phyloP scores from a whole-genome alignment of 2,797 vertebrate genomes.

The Antennarius maculatus region DNA sequence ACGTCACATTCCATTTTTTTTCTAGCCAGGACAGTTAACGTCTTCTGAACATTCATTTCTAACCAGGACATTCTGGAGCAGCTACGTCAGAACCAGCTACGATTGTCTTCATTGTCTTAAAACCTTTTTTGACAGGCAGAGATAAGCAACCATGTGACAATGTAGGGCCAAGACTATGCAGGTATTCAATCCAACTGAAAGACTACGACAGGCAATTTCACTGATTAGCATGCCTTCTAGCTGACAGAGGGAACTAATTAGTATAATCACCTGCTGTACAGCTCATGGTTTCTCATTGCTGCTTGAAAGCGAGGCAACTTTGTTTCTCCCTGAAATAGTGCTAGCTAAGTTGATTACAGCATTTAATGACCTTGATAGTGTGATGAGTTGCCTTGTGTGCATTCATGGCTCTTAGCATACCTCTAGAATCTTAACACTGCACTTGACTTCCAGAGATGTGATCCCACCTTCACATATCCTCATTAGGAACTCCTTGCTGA shows the following conservation, averaged over 20 bases:
- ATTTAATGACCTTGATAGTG: slow-evolving; percentile 74
- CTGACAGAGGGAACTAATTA: slow-evolving; percentile 76
- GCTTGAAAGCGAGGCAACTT: slow-evolving; percentile 62
- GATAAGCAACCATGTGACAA: slow-evolving; percentile 59
- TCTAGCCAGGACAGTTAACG: too few species aligned
- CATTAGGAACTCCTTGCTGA: slow-evolving; percentile 80
- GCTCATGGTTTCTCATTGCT: slow-evolving; percentile 44
- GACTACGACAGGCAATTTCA: slow-evolving; percentile 47
- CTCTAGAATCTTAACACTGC: slow-evolving; percentile 65
- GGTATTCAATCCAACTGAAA: slow-evolving; percentile 56
- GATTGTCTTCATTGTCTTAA: slow-evolving; percentile 22
- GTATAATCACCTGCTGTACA: slow-evolving; percentile 68
- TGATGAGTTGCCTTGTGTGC: slow-evolving; percentile 60
- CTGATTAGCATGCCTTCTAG: slow-evolving; percentile 71
- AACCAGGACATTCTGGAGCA: slow-evolving; percentile 20
- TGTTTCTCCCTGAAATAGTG: slow-evolving; percentile 58
- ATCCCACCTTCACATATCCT: slow-evolving; percentile 82
- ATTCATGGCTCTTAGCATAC: slow-evolving; percentile 67
- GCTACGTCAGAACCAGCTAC: slow-evolving; percentile 9
- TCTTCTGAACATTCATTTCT: slow-evolving; percentile 10
- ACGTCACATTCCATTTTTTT: too few species aligned
- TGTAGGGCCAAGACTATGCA: slow-evolving; percentile 46
- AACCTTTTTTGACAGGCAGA: slow-evolving; percentile 22
- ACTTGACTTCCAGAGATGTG: slow-evolving; percentile 73
- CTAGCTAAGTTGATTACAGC: slow-evolving; percentile 65